A percentile compares a stretch with the other conserved stretches of the same genome.
These are phyloP conservation scores for Xiphophorus maculatus DNA, from an alignment of 2,113 vertebrate species.

Conservation along the genomic window DNA sequence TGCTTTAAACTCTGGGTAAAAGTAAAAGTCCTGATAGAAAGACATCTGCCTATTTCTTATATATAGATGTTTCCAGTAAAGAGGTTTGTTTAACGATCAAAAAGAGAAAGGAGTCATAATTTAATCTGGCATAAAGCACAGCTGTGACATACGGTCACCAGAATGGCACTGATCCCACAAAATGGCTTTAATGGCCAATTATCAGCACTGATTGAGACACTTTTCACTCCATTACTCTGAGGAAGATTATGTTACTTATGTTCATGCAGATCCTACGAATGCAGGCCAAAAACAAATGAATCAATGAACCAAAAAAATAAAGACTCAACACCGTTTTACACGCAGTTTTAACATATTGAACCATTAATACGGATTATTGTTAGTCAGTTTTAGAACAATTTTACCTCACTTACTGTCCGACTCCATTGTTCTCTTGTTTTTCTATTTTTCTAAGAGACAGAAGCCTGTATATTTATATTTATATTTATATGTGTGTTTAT, in stretches of 20 bases:
- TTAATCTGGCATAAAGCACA: not conserved
- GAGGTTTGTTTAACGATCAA: not conserved
- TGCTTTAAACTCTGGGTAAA: not conserved
- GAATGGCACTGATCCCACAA: not conserved
- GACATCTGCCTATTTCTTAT: not conserved
- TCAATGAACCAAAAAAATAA: too few species aligned
- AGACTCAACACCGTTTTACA: too few species aligned
- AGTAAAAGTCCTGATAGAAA: not conserved
- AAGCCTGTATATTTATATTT: too few species aligned
- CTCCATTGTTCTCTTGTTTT: too few species aligned
- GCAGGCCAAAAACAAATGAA: not conserved
- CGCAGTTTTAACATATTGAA: too few species aligned
- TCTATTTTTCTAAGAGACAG: too few species aligned
- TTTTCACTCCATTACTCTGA: not conserved
- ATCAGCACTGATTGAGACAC: not conserved
- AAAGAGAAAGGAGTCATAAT: not conserved
- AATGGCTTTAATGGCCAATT: not conserved
- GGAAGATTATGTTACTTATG: not conserved
- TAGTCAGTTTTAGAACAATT: too few species aligned
- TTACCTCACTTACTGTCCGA: too few species aligned
- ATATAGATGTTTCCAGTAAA: not conserved
- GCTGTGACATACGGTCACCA: not conserved
- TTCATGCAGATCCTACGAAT: not conserved
- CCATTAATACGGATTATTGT: too few species aligned
- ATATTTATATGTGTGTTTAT: too few species aligned